These are phyloP conservation scores for Epirrhoe alternata DNA, from an alignment of 2,888 invertebrate genomes.

Conservation along the genomic window DNA sequence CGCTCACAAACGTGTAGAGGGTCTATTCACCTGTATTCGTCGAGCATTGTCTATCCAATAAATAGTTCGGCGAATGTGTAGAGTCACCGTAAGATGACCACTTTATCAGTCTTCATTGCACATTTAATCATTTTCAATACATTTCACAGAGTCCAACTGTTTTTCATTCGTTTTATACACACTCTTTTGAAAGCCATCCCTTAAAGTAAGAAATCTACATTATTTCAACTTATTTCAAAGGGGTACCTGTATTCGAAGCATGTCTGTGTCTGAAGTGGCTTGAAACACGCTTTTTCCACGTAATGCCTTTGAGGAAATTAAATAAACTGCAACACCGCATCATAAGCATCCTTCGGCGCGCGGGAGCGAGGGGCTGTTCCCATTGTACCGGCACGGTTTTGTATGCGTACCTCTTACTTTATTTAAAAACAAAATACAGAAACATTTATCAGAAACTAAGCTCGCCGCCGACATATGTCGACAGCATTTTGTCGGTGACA, in stretches of 20 bases:
- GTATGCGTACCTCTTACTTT: neutral
- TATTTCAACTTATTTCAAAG: constrained; percentile 4
- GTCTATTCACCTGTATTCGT: too few species aligned
- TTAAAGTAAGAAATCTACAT: neutral
- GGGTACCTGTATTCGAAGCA: constrained; percentile 13
- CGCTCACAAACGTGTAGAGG: too few species aligned
- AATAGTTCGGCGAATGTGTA: too few species aligned
- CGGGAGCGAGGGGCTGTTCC: constrained; percentile 43
- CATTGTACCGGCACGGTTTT: constrained; percentile 41
- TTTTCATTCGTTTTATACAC: too few species aligned
- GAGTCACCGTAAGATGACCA: too few species aligned
- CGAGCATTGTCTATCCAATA: too few species aligned
- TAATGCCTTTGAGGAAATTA: constrained; percentile 83
- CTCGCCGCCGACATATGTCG: too few species aligned
- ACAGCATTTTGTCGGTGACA: too few species aligned
- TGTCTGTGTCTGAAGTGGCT: constrained; percentile 41
- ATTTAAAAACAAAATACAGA: too few species aligned
- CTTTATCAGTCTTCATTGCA: too few species aligned
- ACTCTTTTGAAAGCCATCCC: neutral
- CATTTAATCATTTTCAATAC: too few species aligned
- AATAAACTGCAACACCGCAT: constrained; percentile 82
- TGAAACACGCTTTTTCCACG: constrained; percentile 78
- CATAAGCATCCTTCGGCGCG: constrained; percentile 72
- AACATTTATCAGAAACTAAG: neutral
- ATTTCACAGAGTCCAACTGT: neutral